A percentile compares a stretch with the other conserved stretches of the same genome.
Conservation (phyloP, 2,888 invertebrate genomes). For the Dilophus febrilis region DNA sequence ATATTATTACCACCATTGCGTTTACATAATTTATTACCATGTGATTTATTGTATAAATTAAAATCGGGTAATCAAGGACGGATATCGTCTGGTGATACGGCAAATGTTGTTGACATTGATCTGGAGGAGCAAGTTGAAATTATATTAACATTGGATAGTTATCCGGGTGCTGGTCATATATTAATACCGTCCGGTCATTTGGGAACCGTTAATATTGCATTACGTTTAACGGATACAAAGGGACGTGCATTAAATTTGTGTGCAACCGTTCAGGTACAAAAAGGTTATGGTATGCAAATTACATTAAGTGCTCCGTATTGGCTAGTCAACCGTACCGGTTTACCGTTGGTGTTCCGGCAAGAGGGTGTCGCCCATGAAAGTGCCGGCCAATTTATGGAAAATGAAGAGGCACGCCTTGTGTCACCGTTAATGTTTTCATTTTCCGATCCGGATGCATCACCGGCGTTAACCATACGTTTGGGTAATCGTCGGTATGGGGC, state of each 20-base stretch:
- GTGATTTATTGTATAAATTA: slow-evolving; percentile 51
- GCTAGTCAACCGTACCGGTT: slow-evolving; percentile 89
- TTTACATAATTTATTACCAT: slow-evolving; percentile 74
- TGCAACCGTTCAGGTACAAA: slow-evolving; percentile 41
- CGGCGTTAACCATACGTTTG: slow-evolving; percentile 58
- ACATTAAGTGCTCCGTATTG: slow-evolving; percentile 76
- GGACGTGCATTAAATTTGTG: slow-evolving; percentile 59
- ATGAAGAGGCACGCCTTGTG: slow-evolving; percentile 85
- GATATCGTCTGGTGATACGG: slow-evolving; percentile 31
- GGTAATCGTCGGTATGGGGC: slow-evolving; percentile 41
- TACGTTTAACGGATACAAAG: slow-evolving; percentile 57
- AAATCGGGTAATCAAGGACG: slow-evolving; percentile 27
- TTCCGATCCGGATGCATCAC: slow-evolving; percentile 72
- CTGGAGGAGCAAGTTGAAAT: slow-evolving; percentile 56
- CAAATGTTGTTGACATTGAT: slow-evolving; percentile 42
- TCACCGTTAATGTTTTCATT: slow-evolving; percentile 88
- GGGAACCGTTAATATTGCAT: slow-evolving; percentile 42
- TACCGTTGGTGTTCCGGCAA: slow-evolving; percentile 90
- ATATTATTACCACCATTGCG: slow-evolving; percentile 69
- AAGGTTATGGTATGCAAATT: slow-evolving; percentile 46
- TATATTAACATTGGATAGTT: slow-evolving; percentile 66
- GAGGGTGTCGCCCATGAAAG: slow-evolving; percentile 60
- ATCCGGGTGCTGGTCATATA: slow-evolving; percentile 52
- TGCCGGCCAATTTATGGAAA: slow-evolving; percentile 86
- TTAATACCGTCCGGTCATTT: slow-evolving; percentile 31